Evolutionary conservation across 2,797 vertebrate species (phyloP).

Genomic region (Microctenopoma stevenorrisi): DNA sequence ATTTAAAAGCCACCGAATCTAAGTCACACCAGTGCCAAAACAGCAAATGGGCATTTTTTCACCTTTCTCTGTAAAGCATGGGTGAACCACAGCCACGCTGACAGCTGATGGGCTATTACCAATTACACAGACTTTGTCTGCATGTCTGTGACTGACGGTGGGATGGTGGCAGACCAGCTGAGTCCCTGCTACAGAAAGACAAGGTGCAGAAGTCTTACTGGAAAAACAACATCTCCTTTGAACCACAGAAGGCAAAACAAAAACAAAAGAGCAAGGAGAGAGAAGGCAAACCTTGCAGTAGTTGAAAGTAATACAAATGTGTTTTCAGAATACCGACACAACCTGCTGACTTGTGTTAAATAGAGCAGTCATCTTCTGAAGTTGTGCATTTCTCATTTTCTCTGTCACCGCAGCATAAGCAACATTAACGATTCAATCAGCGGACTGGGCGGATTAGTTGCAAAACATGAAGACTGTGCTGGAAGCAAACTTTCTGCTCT

Average conservation of each 20-base stretch:
- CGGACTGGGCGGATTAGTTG: neutral
- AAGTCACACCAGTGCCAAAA: neutral
- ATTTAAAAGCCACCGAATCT: too few relatives aligned
- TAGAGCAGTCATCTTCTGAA: conserved; percentile 18
- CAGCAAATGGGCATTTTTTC: conserved; percentile 7
- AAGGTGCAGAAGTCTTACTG: conserved; percentile 40
- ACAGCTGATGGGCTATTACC: conserved; percentile 57
- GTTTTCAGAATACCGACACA: neutral
- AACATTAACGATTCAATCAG: neutral
- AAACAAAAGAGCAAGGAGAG: neutral
- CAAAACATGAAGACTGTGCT: neutral
- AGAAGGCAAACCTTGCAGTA: conserved; percentile 17
- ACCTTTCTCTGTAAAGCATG: conserved; percentile 14
- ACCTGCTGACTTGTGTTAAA: conserved; percentile 14
- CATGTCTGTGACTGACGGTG: conserved; percentile 1
- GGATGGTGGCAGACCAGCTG: conserved; percentile 34
- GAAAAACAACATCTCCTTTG: conserved; percentile 24
- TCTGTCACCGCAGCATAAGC: conserved; percentile 7
- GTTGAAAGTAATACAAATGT: conserved; percentile 1
- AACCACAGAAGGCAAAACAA: conserved; percentile 15
- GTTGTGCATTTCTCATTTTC: neutral
- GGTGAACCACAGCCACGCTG: conserved; percentile 33
- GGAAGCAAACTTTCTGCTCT: neutral
- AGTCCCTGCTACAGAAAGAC: conserved; percentile 40
- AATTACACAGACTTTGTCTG: conserved; percentile 51